Conservation (phyloP, 2,888 invertebrate species). For the Stictocephala bisonia region DNA sequence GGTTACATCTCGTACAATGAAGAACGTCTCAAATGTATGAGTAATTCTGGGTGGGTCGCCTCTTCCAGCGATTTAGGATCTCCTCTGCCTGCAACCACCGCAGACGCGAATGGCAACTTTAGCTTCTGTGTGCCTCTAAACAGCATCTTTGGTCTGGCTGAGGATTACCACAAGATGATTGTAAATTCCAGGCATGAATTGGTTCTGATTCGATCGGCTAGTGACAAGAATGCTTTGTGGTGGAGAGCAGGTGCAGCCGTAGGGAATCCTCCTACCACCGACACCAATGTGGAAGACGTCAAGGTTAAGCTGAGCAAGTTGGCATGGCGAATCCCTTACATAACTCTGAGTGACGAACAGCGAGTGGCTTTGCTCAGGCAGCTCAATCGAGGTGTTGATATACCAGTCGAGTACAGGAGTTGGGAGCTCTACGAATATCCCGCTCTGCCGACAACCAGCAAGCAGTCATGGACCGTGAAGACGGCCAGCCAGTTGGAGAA, state of each 20-base stretch:
- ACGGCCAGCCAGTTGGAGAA: too few species aligned
- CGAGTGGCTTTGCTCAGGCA: too few species aligned
- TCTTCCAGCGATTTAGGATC: constrained; percentile 42
- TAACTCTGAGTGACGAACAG: too few species aligned
- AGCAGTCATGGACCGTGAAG: too few species aligned
- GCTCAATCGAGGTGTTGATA: too few species aligned
- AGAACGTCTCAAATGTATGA: neutral
- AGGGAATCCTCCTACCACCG: too few species aligned
- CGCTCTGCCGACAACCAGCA: too few species aligned
- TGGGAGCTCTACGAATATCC: too few species aligned
- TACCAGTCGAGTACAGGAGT: too few species aligned
- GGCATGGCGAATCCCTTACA: constrained; percentile 54
- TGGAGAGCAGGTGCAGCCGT: neutral
- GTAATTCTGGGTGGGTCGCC: constrained; percentile 14
- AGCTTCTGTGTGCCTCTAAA: constrained; percentile 52
- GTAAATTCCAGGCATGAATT: constrained; percentile 23
- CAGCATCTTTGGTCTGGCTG: constrained; percentile 53
- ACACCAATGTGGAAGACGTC: neutral
- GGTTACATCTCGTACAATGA: neutral
- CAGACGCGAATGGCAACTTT: constrained; percentile 37
- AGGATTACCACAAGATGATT: constrained; percentile 54
- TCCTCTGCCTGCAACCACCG: neutral
- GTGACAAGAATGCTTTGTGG: neutral
- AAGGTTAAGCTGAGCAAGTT: neutral
- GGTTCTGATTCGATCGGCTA: neutral